Base-by-base conservation (phyloP, 1,140 invertebrate genomes). In the Bombus impatiens region DNA sequence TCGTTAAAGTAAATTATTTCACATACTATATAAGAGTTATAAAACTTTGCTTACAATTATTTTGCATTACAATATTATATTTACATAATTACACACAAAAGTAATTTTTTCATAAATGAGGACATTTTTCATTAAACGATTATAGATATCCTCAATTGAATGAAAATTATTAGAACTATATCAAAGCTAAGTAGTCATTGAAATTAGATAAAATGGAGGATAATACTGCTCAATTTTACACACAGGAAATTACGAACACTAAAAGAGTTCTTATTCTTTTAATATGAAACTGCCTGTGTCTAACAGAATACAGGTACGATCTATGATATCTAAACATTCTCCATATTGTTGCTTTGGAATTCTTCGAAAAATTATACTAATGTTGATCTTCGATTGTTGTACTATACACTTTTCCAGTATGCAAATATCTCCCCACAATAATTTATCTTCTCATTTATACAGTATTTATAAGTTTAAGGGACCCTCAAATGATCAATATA, bases 391-490 rank as follows among this genome's bases (percentile, higher is more conserved):
- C 87, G 72, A 65, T 37, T 74, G 82, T 86, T 88, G 47, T 86
- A 84, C 76, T 59, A 44, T 86, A 74, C 74, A 90, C 59, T 53
- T 57, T 57, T 10, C 25, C 13, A 47, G 13, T 72, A 75, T 47
- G 3, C 13, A 42, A 78, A 70, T 80, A 72, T 87, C 68, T 90
- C 82, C 70, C 44, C 32, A 71, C 28, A 65, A 82, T 42, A 70
- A 85, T 79, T 82, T 22, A 53, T 65, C 42, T 35, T 42, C 25
- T 13, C 59, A n/a, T 91, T 90, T 91, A 59, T 88, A 91, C 83
- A 88, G 35, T 91, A 90, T 92, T 72, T 91, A 91, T 88, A 92
- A 42, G 86, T 18, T 53, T 53, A 53, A 53, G 6, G 18, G 18
- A 53, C 6, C 47, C 47, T 18, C 6, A 22, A 53, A 53, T 18